These are phyloP conservation scores for Mythimna albipuncta DNA, from an alignment of 2,888 invertebrate genomes.

Conservation along the genomic window DNA sequence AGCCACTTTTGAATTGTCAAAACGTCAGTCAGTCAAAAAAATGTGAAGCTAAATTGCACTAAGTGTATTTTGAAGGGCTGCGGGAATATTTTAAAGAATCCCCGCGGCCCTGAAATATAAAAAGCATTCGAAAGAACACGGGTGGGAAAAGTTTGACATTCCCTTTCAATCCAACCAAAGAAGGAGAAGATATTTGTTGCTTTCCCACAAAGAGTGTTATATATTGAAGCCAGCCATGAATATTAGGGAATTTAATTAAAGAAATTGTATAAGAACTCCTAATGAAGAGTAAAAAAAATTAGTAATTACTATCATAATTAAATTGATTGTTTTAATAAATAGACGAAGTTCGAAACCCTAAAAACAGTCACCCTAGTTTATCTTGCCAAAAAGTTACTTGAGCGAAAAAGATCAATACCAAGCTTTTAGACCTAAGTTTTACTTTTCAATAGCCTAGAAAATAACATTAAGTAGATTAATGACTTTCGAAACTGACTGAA, in stretches of 20 bases:
- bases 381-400: not conserved
- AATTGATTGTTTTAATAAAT: not conserved
- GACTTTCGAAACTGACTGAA: slow-evolving; percentile 34
- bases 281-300: not conserved
- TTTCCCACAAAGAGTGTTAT: too few species aligned
- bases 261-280: not conserved
- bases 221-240: too few species aligned
- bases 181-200: too few species aligned
- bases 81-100: too few species aligned
- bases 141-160: too few species aligned
- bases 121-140: too few species aligned
- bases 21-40: too few species aligned
- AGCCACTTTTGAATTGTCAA: too few species aligned
- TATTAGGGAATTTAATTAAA: too few species aligned
- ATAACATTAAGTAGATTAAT: slow-evolving; percentile 40
- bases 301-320: not conserved
- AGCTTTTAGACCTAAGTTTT: slow-evolving; percentile 15
- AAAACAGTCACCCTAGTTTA: not conserved
- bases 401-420: slow-evolving; percentile 28
- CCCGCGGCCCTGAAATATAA: too few species aligned
- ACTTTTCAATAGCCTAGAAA: slow-evolving; percentile 31
- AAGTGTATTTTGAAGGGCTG: not conserved
- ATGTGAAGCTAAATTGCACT: too few species aligned
- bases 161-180: too few species aligned
- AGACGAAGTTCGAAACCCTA: not conserved